Evolutionary conservation across 2,797 vertebrate species (phyloP).

Genomic region (Oreochromis mossambicus): DNA sequence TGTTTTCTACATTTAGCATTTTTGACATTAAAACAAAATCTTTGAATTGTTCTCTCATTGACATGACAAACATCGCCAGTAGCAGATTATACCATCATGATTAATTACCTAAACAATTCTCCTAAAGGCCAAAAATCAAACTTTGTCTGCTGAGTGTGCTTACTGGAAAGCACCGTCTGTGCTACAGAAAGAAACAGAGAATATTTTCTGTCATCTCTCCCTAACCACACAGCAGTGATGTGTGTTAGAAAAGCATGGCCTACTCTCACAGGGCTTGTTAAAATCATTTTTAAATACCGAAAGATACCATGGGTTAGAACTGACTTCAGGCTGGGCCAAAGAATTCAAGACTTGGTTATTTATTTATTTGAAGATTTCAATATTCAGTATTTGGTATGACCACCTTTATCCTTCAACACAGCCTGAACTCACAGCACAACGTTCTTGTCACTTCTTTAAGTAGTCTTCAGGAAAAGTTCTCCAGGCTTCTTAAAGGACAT

Average conservation of each 20-base stretch:
- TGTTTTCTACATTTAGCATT: background rate
- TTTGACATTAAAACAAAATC: background rate
- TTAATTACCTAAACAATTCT: background rate
- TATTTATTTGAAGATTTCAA: background rate
- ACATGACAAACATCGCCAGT: background rate
- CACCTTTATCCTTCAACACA: background rate
- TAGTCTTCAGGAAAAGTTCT: background rate
- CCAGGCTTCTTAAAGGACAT: background rate
- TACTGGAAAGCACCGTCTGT: background rate
- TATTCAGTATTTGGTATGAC: background rate
- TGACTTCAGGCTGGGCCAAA: background rate
- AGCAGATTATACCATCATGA: background rate
- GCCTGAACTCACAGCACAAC: background rate
- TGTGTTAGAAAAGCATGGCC: background rate
- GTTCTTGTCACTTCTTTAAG: background rate
- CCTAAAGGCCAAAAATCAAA: background rate
- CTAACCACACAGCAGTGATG: background rate
- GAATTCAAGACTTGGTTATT: background rate
- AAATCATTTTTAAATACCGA: background rate
- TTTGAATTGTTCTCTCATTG: background rate
- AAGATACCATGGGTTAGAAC: background rate
- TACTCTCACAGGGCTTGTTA: background rate
- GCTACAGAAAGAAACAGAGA: background rate
- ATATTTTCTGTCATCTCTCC: background rate
- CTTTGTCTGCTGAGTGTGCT: background rate